Base-by-base conservation (phyloP, 2,888 invertebrate genomes). In the Phalangium opilio region DNA sequence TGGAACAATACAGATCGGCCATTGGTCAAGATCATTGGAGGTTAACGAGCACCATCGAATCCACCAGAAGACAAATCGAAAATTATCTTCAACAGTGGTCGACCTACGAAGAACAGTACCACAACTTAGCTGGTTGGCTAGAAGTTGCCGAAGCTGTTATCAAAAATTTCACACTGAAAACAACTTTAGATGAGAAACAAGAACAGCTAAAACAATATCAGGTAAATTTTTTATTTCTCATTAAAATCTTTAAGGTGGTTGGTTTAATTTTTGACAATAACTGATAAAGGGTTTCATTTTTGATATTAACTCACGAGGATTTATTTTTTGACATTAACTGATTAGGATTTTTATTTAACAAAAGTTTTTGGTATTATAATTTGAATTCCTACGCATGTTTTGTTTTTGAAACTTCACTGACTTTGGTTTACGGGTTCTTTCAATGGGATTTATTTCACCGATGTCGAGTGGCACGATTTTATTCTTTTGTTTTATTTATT, bases 151-250 rank as follows among this genome's bases (percentile, higher is more conserved):
- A 93, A 67, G 76, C 78, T 58, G 75, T 78, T 14, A 71, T 95
- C 46, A 86, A 89, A 64, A 86, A 84, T 54, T 89, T 84, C 61
- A 75, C 78, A 27, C 75, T 82, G 5, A 83, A 82, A 62, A 78
- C 84, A 40, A 83, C 84, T 0, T 69, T 87, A 21, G 85, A 89
- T 57, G 90, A 91, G 61, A 93, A 93, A 65, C 76, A 83, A 57
- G 84, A 86, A 55, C 90, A 90, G 64, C 73, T 86, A 34, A 81
- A 82, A 62, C 83, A 82, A 67, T 91, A 87, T 67, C 86, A 87
- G 79, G 86, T 84, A 70, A 66, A 4, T 3, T n/a, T n/a, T n/a
- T 7, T 43, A 50, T 34, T 19, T 18, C 17, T 47, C 40, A 5
- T 33, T 14, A 27, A 2, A n/a, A 32, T 14, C 12, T 14, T 38